Evolutionary conservation across 2,888 invertebrate species (phyloP).

Genomic region (Drosophila yooni): DNA sequence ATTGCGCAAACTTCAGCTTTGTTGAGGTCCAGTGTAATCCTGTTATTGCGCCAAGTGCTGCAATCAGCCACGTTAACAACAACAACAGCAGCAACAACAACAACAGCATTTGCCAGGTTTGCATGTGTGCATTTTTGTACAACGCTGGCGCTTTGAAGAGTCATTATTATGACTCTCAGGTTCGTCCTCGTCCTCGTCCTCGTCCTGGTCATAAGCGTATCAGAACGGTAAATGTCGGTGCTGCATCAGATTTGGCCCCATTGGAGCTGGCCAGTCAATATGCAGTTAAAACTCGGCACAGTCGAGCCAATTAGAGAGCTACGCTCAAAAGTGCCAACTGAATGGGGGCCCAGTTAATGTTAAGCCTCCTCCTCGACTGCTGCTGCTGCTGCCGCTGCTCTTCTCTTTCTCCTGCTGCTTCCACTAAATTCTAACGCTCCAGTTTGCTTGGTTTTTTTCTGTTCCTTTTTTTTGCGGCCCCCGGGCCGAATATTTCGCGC

Average conservation of each 20-base stretch:
- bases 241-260: constrained; percentile 5
- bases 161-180: constrained; percentile 35
- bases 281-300: constrained; percentile 66
- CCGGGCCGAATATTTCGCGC: constrained; percentile 70
- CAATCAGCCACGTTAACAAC: constrained; percentile 64
- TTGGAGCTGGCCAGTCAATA: constrained; percentile 49
- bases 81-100: constrained; percentile 16
- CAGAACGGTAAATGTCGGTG: constrained; percentile 60
- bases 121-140: constrained; percentile 49
- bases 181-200: constrained; percentile 27
- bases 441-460: constrained; percentile 48
- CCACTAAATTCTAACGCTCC: constrained; percentile 59
- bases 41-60: constrained; percentile 67
- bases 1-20: constrained; percentile 16
- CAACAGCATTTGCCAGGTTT: constrained; percentile 37
- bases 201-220: constrained; percentile 65
- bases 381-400: background rate
- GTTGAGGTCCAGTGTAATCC: constrained; percentile 60
- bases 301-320: constrained; percentile 65
- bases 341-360: constrained; percentile 55
- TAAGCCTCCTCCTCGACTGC: constrained; percentile 19
- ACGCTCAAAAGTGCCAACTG: constrained; percentile 58
- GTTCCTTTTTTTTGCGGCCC: constrained; percentile 18
- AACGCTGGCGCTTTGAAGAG: constrained; percentile 30
- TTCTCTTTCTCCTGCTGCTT: background rate